Evolutionary conservation across 2,888 invertebrate species (phyloP), one percentile per base, ranked within the genome.

Genomic region (Platycheirus rosarum): DNA sequence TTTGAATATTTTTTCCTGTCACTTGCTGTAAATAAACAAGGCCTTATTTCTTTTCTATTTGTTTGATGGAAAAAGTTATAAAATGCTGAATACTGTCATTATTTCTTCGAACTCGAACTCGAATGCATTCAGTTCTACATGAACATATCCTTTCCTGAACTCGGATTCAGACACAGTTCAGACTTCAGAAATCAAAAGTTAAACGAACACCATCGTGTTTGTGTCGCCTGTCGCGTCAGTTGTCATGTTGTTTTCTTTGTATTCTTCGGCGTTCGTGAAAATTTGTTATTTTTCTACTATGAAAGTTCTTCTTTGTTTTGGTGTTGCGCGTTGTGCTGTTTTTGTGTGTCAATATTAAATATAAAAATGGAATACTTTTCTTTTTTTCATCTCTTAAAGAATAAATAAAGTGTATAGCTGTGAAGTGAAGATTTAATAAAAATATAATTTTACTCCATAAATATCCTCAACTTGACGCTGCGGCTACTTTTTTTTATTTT

Each of bases 311-410:
- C 68, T 74, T 60, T 68, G 0, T 1, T 6, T 26, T 40, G 40
- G 40, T 18, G 23, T 26, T 57, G 57, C 23, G 57, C 63, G 63
- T 79, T 79, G 63, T 63, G 68, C 75, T 57, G 79, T 69, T 9
- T 57, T 4, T 40, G 60, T 76, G 63, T 79, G 79, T 79, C 75
- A 79, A 79, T 63, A 78, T 68, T 75, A 79, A 69, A 74, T 68
- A 55, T 60, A 63, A 66, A 74, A 74, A 63, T 55, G 55, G 40
- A 55, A 49, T 37, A 46, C 62, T 42, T 37, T 48, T 63, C 26
- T 48, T 23, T 35, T 49, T n/a, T 26, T 44, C 32, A 23, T 2
- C 13, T 20, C 20, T 23, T 20, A 40, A 42, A 16, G 32, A 37
- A 63, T 68, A 53, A 62, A 73, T n/a, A n/a, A n/a, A n/a, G n/a